These are phyloP conservation scores for Molothrus aeneus DNA, from an alignment of 2,797 vertebrate genomes.

Conservation along the genomic window DNA sequence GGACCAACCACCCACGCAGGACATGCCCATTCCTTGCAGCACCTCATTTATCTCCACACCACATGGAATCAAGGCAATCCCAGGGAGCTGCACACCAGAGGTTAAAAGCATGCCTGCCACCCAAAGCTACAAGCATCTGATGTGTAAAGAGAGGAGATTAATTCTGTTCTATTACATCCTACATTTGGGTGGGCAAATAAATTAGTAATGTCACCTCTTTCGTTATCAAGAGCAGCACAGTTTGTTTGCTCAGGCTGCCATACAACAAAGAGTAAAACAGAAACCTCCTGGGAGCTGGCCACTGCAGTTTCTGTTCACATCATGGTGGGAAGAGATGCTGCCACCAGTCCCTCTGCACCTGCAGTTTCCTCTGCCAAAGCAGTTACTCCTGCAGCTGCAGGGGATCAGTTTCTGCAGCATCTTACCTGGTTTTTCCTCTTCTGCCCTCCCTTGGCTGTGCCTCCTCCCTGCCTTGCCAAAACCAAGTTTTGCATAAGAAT, in stretches of 20 bases:
- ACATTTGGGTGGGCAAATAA: conserved; percentile 21
- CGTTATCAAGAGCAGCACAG: conserved; percentile 21
- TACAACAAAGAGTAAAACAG: background rate
- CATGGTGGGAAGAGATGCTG: rapidly evolving
- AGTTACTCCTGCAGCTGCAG: background rate
- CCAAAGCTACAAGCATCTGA: background rate
- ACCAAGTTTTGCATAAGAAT: background rate
- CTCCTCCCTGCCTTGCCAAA: background rate
- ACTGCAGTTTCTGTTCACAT: background rate
- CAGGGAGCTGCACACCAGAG: background rate
- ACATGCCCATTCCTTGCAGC: background rate
- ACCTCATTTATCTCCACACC: background rate
- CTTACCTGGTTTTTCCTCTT: background rate
- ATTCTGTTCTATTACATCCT: conserved; percentile 15
- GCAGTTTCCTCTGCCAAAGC: background rate
- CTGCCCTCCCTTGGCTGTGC: background rate
- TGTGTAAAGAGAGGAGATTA: conserved; percentile 25
- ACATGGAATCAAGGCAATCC: background rate
- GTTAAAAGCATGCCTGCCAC: background rate
- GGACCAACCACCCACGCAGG: background rate
- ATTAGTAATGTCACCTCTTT: conserved; percentile 36
- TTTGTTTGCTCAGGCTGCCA: conserved; percentile 34
- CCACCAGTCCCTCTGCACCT: background rate
- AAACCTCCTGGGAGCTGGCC: background rate
- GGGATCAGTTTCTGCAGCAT: background rate